These are phyloP conservation scores for Acropternis orthonyx DNA, from an alignment of 2,797 vertebrate genomes.

Conservation along the genomic window DNA sequence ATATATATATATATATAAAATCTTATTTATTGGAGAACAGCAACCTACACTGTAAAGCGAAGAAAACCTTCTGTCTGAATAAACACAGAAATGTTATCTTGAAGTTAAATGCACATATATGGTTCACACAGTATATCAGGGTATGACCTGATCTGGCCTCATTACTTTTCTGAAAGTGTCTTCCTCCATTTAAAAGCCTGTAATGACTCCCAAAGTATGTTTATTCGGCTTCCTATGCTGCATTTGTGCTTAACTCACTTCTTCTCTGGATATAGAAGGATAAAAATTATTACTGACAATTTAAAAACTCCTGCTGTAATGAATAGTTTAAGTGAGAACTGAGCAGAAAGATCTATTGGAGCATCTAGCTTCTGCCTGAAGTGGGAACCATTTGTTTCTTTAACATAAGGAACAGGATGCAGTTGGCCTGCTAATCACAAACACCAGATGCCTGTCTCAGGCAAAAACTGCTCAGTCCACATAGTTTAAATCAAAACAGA, in stretches of 20 bases:
- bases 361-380: neutral
- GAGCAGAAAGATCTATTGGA: neutral
- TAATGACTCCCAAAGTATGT: neutral
- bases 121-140: neutral
- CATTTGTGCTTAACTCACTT: neutral
- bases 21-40: neutral
- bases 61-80: neutral
- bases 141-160: neutral
- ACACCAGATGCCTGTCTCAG: neutral
- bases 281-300: neutral
- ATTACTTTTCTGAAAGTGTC: neutral
- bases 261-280: neutral
- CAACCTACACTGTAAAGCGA: neutral
- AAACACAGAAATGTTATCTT: neutral
- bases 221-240: neutral
- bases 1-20: no score
- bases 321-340: neutral
- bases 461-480: neutral
- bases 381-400: neutral
- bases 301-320: neutral
- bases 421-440: neutral
- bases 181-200: neutral
- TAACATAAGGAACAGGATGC: neutral
- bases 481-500: neutral
- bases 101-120: neutral